A percentile compares a stretch with the other conserved stretches of the same genome.
Conservation (phyloP, 2,888 invertebrate species). For the Ornithoptera priamus region DNA sequence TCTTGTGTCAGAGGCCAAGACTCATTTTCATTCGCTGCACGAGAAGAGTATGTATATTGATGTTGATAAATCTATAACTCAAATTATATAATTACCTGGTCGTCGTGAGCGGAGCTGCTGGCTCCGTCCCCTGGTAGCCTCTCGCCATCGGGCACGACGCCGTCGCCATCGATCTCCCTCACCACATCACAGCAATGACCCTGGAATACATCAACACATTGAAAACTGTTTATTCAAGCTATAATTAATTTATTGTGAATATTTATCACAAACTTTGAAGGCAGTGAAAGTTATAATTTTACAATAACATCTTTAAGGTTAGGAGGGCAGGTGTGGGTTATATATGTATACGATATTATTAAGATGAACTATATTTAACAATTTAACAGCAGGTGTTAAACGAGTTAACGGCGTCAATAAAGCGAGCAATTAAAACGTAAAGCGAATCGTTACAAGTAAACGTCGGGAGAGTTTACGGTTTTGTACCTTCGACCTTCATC, state of each 20-base stretch:
- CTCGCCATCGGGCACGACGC: constrained; percentile 56
- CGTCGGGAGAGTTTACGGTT: constrained; percentile 11
- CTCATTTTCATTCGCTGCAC: no score
- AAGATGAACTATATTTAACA: neutral
- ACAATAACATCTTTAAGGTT: no score
- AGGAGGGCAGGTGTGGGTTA: no score
- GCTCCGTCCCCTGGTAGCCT: constrained; percentile 71
- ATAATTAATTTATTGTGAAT: neutral
- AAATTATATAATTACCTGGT: constrained; percentile 45
- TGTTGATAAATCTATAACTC: no score
- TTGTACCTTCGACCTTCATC: constrained; percentile 7
- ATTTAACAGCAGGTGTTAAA: constrained; percentile 19
- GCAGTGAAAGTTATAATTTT: no score
- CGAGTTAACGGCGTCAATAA: constrained; percentile 15
- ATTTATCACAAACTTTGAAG: neutral
- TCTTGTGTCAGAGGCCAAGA: no score
- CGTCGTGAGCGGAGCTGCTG: constrained; percentile 66
- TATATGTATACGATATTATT: no score
- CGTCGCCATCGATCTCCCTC: constrained; percentile 58
- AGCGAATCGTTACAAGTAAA: constrained; percentile 19
- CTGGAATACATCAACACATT: constrained; percentile 31
- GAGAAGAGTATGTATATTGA: no score
- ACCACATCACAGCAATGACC: constrained; percentile 39
- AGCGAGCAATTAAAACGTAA: constrained; percentile 22
- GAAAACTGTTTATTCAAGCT: constrained; percentile 4